Evolutionary conservation across 2,113 vertebrate genomes (phyloP), one percentile per base, ranked within the genome.

Genomic region (Barbus barbus): DNA sequence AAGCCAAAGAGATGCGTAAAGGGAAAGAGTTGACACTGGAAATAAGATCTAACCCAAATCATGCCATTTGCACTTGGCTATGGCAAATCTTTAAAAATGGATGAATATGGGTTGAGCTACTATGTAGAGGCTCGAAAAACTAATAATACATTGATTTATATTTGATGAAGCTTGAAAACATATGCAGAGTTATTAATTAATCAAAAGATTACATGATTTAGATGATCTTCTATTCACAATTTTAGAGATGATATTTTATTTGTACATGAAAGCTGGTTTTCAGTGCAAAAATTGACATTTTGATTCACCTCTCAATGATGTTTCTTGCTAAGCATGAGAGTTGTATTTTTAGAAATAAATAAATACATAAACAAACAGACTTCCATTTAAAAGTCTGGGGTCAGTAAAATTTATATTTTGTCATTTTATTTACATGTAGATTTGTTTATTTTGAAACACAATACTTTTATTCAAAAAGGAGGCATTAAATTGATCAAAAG

Each of bases 51-150:
- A 38, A 24, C 31, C 20, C 51, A 38, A 16, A 78, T 24, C n/a
- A 24, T 41, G 53, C 13, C 13, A 26, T 41, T 78, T 60, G n/a
- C 33, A 26, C 36, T 38, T 61, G 33, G 12, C 14, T 41, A 2
- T 24, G 13, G n/a, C 67, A 72, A 24, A 78, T 41, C n/a, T 78
- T 78, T 41, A 78, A 78, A 78, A 78, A 61, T 41, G 22, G 8
- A 78, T 78, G 76, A 60, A 78, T 60, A 36, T 41, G 76, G 76
- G 53, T 78, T 78, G 53, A 61, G 22, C 36, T 33, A 22, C 11
- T 16, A 60, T 76, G 74, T 56, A 56, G 2, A 22, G 36, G 33
- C 28, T 78, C 12, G 9, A 78, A 78, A 58, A 58, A 51, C 44
- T 53, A 31, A 53, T 76, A 78, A 58, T 60, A 24, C 31, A 41